Evolutionary conservation across 1,140 invertebrate genomes (phyloP).

Genomic region (Pseudoatta argentina): DNA sequence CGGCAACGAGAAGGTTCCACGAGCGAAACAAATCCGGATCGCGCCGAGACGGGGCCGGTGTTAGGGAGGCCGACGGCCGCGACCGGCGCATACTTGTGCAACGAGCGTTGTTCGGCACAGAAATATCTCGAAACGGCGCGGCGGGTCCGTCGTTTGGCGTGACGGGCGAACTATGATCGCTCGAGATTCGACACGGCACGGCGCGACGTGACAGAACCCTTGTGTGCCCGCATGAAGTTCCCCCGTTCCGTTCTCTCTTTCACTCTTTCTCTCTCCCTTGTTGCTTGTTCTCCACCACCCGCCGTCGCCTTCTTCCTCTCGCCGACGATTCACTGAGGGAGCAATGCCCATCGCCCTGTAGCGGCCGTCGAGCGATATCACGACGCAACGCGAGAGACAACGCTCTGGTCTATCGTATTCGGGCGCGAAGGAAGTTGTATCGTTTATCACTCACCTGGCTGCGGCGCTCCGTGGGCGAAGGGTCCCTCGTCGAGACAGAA

Average conservation of each 20-base stretch:
- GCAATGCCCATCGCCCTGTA: conserved; percentile 64
- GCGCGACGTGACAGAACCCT: neutral
- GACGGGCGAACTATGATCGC: conserved; percentile 33
- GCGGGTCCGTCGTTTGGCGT: conserved; percentile 41
- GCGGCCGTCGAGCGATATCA: conserved; percentile 71
- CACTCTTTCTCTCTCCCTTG: neutral
- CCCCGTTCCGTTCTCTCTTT: neutral
- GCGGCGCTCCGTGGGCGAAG: conserved; percentile 74
- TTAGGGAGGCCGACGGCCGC: conserved; percentile 45
- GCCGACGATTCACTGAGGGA: conserved; percentile 49
- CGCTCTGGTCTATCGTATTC: conserved; percentile 42
- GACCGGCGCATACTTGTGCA: conserved; percentile 44
- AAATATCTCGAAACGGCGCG: conserved; percentile 59
- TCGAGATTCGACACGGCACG: conserved; percentile 54
- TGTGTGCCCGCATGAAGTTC: conserved; percentile 52
- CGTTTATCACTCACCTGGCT: conserved; percentile 84
- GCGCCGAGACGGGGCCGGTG: conserved; percentile 39
- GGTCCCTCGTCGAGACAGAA: conserved; percentile 74
- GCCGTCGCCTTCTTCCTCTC: conserved; percentile 31
- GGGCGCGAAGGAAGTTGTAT: conserved; percentile 78
- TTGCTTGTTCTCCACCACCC: conserved; percentile 19
- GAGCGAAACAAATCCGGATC: conserved; percentile 55
- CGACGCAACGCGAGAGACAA: conserved; percentile 61
- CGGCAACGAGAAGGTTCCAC: conserved; percentile 32
- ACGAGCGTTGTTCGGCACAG: conserved; percentile 34